Conservation (phyloP, 2,888 invertebrate species). For the Lasius platythorax region DNA sequence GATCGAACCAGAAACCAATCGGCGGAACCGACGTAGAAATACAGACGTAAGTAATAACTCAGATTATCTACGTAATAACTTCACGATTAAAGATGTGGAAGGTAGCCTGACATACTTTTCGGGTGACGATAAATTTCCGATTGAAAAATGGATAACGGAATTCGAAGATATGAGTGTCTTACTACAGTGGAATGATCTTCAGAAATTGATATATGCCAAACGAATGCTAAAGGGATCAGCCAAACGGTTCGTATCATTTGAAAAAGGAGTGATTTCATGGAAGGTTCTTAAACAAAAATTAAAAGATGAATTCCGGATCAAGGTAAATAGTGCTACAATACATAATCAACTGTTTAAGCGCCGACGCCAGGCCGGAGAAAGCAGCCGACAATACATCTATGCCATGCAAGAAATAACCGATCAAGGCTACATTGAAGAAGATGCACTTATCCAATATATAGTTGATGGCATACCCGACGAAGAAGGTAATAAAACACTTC, state of each 20-base stretch:
- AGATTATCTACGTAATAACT: no score
- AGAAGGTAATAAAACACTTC: slow-evolving; percentile 59
- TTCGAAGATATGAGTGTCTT: neutral
- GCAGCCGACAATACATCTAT: slow-evolving; percentile 62
- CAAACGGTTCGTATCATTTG: slow-evolving; percentile 56
- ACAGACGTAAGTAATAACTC: no score
- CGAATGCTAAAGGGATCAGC: slow-evolving; percentile 65
- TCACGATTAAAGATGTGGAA: no score
- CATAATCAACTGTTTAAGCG: slow-evolving; percentile 58
- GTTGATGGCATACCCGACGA: slow-evolving; percentile 63
- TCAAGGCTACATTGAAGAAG: slow-evolving; percentile 65
- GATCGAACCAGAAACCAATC: no score
- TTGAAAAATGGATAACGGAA: neutral
- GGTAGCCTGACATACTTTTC: neutral
- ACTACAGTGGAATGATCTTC: neutral
- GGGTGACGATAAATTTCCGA: neutral
- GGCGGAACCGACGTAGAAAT: no score
- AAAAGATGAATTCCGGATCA: slow-evolving; percentile 57
- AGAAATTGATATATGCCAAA: slow-evolving; percentile 38
- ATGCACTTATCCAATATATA: slow-evolving; percentile 65
- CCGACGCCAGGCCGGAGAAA: no score
- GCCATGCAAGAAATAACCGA: slow-evolving; percentile 66
- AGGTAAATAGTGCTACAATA: slow-evolving; percentile 61
- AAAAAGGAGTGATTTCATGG: slow-evolving; percentile 55
- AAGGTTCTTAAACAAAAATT: slow-evolving; percentile 50